Conservation (phyloP, 2,888 invertebrate species). For the Griposia aprilina region DNA sequence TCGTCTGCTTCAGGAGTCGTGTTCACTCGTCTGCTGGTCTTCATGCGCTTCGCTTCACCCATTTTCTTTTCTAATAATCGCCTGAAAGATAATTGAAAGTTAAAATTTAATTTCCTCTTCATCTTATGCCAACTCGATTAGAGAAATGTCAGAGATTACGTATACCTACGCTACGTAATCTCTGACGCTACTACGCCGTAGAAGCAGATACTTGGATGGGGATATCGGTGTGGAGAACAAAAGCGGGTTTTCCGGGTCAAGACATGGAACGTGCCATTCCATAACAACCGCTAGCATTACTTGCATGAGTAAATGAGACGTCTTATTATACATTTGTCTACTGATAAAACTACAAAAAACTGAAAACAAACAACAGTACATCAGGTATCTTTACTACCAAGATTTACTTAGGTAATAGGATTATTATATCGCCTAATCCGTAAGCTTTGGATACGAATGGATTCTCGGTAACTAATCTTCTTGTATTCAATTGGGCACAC, state of each 20-base stretch:
- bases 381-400: constrained; percentile 1
- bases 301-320: constrained; percentile 12
- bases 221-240: neutral
- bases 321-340: constrained; percentile 19
- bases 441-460: constrained; percentile 15
- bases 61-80: constrained; percentile 86
- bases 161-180: neutral
- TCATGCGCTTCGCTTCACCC: constrained; percentile 80
- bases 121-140: neutral
- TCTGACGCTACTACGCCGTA: neutral
- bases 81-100: constrained; percentile 76
- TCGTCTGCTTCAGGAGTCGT: constrained; percentile 77
- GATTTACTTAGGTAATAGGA: constrained; percentile 25
- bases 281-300: neutral
- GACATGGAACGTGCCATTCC: neutral
- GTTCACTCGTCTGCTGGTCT: constrained; percentile 76
- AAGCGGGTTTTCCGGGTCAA: neutral
- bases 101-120: neutral
- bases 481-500: constrained; percentile 8
- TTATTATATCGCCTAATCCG: constrained; percentile 42
- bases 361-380: constrained; percentile 11
- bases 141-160: neutral
- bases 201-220: neutral
- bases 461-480: constrained; percentile 51
- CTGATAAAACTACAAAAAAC: constrained; percentile 17